A percentile compares a stretch with the other conserved stretches of the same genome.
Conservation (phyloP, 2,113 vertebrate genomes). For the Pollimyrus isidori region DNA sequence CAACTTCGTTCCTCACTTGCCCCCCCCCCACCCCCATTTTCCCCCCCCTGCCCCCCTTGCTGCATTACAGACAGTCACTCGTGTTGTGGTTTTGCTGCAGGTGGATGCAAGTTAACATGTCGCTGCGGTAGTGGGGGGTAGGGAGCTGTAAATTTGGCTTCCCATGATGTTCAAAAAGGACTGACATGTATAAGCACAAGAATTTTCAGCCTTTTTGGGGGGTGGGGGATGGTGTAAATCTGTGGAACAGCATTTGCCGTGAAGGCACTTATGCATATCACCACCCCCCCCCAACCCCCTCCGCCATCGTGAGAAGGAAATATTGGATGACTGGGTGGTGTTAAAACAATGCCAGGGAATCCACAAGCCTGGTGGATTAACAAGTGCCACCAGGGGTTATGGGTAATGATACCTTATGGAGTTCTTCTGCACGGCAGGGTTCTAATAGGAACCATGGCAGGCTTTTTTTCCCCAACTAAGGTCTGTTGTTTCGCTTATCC, state of each 20-base stretch:
- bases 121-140: not conserved
- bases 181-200: not conserved
- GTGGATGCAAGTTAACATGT: not conserved
- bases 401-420: not conserved
- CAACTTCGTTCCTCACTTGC: too few relatives aligned
- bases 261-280: not conserved
- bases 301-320: not conserved
- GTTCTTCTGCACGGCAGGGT: not conserved
- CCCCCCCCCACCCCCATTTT: too few relatives aligned
- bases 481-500: not conserved
- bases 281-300: not conserved
- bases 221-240: not conserved
- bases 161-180: not conserved
- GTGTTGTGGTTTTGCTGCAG: not conserved
- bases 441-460: not conserved
- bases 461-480: not conserved
- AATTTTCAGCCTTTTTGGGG: not conserved
- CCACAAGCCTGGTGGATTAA: not conserved
- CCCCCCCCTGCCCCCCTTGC: too few relatives aligned
- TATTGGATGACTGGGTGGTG: not conserved
- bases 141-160: not conserved
- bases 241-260: not conserved
- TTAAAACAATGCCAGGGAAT: not conserved
- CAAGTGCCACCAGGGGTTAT: not conserved
- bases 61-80: not conserved